Evolutionary conservation across 37 sponge, comb jelly and placozoan genomes (phyloP).

Genomic region (Petrosia ficiformis): DNA sequence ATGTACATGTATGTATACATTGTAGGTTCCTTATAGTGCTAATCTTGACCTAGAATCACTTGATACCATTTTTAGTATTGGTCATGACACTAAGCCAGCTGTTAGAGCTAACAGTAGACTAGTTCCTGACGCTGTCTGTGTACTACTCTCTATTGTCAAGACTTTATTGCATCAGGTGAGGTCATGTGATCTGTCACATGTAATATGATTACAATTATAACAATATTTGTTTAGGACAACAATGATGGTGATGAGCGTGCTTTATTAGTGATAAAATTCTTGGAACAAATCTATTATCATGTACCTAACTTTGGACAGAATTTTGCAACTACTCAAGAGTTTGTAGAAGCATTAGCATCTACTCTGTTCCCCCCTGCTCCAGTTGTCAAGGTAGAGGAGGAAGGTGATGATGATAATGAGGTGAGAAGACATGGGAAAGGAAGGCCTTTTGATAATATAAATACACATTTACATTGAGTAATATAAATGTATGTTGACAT

Average conservation of each 20-base stretch:
- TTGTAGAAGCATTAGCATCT: conserved; percentile 72
- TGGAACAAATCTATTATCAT: conserved; percentile 54
- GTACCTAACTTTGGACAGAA: conserved; percentile 56
- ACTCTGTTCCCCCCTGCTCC: conserved; percentile 68
- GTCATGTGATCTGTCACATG: neutral
- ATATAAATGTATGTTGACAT: too few species aligned
- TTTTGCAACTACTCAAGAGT: conserved; percentile 41
- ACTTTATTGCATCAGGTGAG: conserved; percentile 53
- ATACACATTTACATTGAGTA: too few species aligned
- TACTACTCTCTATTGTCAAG: conserved; percentile 56
- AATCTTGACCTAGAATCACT: conserved; percentile 55
- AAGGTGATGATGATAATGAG: neutral
- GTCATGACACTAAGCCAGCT: neutral
- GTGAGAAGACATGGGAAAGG: neutral
- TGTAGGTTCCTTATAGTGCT: conserved; percentile 39
- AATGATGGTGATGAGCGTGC: conserved; percentile 9
- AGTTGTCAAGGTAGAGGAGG: neutral
- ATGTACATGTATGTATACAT: too few species aligned
- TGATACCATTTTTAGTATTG: conserved; percentile 35
- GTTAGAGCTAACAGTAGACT: conserved; percentile 11
- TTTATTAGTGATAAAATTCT: conserved; percentile 68
- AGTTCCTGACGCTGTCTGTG: conserved; percentile 59
- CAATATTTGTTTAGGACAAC: neutral
- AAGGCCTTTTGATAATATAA: neutral
- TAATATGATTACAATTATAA: neutral